phyloP scores from a whole-genome alignment of 2,888 invertebrate genomes.

The Syrista parreyssii region DNA sequence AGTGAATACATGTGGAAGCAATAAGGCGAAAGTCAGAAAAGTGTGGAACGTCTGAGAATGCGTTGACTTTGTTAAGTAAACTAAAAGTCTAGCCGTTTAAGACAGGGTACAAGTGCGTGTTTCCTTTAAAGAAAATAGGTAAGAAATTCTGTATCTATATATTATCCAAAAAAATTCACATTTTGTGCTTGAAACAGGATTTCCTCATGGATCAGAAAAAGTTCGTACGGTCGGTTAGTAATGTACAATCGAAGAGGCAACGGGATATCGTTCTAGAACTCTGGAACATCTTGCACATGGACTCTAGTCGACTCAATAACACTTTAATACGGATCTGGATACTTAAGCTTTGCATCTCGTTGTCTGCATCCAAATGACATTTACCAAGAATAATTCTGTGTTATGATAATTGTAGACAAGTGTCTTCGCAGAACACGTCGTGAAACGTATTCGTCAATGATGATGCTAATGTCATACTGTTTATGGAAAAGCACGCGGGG shows the following conservation, averaged over 20 bases:
- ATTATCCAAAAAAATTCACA: not conserved
- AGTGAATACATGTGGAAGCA: not conserved
- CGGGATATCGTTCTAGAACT: not conserved
- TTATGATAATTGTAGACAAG: slow-evolving; percentile 57
- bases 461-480: not conserved
- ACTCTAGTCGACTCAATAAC: not conserved
- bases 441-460: slow-evolving; percentile 29
- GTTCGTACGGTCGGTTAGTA: not conserved
- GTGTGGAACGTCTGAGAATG: not conserved
- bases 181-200: not conserved
- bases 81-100: not conserved
- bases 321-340: not conserved
- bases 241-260: not conserved
- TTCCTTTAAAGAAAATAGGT: not conserved
- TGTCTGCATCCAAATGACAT: slow-evolving; percentile 45
- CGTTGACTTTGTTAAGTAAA: not conserved
- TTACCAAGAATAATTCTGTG: slow-evolving; percentile 52
- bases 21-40: not conserved
- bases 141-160: not conserved
- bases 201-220: not conserved
- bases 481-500: not conserved
- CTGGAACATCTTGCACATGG: not conserved
- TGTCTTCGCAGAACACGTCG: slow-evolving; percentile 47
- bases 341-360: slow-evolving; percentile 28
- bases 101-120: too few species aligned